A percentile compares a stretch with the other conserved stretches of the same genome.
phyloP scores from a whole-genome alignment of 2,888 invertebrate species.

The Petrolisthes cinctipes region DNA sequence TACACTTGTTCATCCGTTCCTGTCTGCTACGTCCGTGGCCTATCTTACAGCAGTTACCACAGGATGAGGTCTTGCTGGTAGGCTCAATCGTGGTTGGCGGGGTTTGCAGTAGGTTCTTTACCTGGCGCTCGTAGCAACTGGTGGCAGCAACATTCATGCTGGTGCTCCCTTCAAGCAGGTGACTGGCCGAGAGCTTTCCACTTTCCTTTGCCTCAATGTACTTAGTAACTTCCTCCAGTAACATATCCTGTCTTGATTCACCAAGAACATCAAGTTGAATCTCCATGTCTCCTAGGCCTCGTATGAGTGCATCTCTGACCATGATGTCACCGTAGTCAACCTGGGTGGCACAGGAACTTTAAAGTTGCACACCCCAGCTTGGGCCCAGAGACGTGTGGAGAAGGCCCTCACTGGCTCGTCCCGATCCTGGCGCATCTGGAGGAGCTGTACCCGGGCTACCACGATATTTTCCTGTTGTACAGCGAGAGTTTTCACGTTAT shows the following conservation, averaged over 20 bases:
- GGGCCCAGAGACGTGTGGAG: conserved; percentile 12
- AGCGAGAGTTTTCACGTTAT: neutral
- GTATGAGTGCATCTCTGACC: no score
- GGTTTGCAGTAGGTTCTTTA: neutral
- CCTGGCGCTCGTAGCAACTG: no score
- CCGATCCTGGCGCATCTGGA: conserved; percentile 25
- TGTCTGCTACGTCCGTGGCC: neutral
- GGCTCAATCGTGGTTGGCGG: neutral
- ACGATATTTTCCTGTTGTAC: neutral
- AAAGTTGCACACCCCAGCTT: conserved; percentile 14
- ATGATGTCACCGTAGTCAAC: no score
- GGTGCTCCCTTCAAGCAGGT: neutral
- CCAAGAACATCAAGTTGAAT: neutral
- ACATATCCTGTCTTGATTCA: conserved; percentile 4
- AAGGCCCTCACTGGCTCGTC: conserved; percentile 24
- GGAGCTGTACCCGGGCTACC: conserved; percentile 1
- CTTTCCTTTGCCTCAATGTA: conserved; percentile 7
- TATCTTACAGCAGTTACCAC: neutral
- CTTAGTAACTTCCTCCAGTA: neutral
- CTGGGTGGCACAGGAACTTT: neutral
- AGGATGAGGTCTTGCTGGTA: neutral
- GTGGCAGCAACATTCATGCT: neutral
- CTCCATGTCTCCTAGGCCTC: neutral
- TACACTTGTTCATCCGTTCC: neutral
- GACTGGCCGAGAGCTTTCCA: neutral